phyloP scores from a whole-genome alignment of 2,113 vertebrate species.

The Amblyopsis rosae region DNA sequence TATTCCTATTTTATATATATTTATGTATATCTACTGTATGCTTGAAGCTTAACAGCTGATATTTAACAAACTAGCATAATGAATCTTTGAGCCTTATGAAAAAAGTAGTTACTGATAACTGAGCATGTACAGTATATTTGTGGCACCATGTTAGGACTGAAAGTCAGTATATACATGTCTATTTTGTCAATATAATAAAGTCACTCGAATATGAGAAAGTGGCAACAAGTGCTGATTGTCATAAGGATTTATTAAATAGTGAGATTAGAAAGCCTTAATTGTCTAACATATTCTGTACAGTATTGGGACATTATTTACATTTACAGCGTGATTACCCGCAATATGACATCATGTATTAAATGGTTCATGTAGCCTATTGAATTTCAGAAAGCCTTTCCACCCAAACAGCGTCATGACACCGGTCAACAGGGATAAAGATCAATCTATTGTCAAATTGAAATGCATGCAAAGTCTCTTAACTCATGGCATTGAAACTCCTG shows the following conservation, averaged over 20 bases:
- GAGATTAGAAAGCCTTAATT: constrained; percentile 24
- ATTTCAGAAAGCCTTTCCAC: constrained; percentile 5
- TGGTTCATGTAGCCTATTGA: background rate
- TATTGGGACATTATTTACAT: constrained; percentile 49
- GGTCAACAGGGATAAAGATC: constrained; percentile 12
- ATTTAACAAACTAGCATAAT: background rate
- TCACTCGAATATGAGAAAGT: background rate
- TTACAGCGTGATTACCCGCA: constrained; percentile 47
- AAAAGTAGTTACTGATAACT: background rate
- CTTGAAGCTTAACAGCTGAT: constrained; percentile 18
- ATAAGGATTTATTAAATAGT: constrained; percentile 24
- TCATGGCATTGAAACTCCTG: constrained; percentile 23
- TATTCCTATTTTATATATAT: too few species aligned
- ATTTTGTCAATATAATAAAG: background rate
- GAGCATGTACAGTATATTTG: too few species aligned
- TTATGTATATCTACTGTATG: constrained; percentile 30
- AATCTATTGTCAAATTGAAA: constrained; percentile 23
- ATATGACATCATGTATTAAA: constrained; percentile 23
- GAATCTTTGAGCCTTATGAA: background rate
- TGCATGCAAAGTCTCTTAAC: constrained; percentile 39
- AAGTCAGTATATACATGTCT: background rate
- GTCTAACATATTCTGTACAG: constrained; percentile 6
- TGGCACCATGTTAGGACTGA: too few species aligned
- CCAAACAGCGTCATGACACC: constrained; percentile 27
- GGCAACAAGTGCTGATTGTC: background rate